Evolutionary conservation across 2,797 vertebrate genomes (phyloP), one percentile per base, ranked within the genome.

Genomic region (Lithobates sylvaticus): DNA sequence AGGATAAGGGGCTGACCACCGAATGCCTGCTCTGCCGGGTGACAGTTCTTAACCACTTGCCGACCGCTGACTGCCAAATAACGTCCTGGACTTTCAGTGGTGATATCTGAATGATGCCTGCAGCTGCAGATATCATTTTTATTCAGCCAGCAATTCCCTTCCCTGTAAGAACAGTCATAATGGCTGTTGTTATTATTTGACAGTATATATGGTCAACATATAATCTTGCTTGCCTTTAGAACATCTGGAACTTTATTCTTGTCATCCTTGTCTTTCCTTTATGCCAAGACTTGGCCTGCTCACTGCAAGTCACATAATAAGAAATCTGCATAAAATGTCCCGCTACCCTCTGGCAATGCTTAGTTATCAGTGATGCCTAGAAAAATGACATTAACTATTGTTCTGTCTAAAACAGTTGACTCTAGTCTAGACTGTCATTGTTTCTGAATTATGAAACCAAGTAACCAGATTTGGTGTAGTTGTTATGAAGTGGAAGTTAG

Each of bases 401-500:
- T 26, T 27, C 64, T 5, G 34, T 54, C 80, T 82, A 23, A 64
- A 73, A 26, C 3, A 61, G 32, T 23, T 34, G 58, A 54, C 50
- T n/a, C 26, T 27, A 74, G 70, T 74, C 34, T 58, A 73, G 54
- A 39, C 70, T 27, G 47, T 18, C 58, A 58, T 36, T 81, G 70
- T 73, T 73, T 82, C 50, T 82, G 44, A 79, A 69, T 50, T 18
- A 29, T 50, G 77, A 72, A 71, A 71, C 78, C 69, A 82, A 61
- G 80, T 64, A 64, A 73, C 80, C 32, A 26, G 61, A 73, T 73
- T 72, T 42, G 26, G 47, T 64, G 29, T 82, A 64, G 64, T 65
- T 74, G 70, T 82, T 73, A 73, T 36, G 70, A 65, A 23, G 70
- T 73, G 80, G 80, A 73, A 82, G 80, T 65, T 73, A 73, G 54